A percentile compares a stretch with the other conserved stretches of the same genome.
These are phyloP conservation scores for Drosophila ironensis DNA, from an alignment of 1,140 invertebrate genomes.

Conservation along the genomic window DNA sequence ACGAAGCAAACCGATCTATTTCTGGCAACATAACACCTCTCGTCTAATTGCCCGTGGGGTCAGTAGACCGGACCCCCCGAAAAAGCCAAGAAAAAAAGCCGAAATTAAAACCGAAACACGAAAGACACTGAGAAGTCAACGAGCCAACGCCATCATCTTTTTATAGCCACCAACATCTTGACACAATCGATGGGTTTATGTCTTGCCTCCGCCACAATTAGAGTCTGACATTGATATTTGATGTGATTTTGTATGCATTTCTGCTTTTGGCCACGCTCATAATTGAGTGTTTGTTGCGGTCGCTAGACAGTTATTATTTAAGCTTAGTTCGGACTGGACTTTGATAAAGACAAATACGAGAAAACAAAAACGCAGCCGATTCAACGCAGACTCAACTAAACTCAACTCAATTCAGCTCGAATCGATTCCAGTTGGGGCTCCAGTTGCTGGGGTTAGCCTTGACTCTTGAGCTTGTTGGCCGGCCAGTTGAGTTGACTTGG, in stretches of 20 bases:
- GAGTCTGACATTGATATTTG: slow-evolving; percentile 72
- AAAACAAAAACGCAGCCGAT: neutral
- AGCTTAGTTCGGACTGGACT: slow-evolving; percentile 57
- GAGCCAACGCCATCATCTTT: slow-evolving; percentile 48
- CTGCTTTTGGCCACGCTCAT: slow-evolving; percentile 31
- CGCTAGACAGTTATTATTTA: slow-evolving; percentile 70
- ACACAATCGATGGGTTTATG: slow-evolving; percentile 31
- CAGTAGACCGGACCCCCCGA: slow-evolving; percentile 14
- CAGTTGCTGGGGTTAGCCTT: too few relatives aligned
- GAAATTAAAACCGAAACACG: neutral
- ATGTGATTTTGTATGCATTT: slow-evolving; percentile 72
- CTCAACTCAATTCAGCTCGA: slow-evolving; percentile 8
- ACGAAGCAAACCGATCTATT: slow-evolving; percentile 21
- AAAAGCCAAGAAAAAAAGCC: neutral
- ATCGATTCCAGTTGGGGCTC: too few relatives aligned
- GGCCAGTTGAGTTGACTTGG: slow-evolving; percentile 20
- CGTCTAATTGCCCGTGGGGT: slow-evolving; percentile 35
- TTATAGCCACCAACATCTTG: slow-evolving; percentile 47
- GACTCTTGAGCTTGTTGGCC: slow-evolving; percentile 53
- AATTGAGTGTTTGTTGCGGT: slow-evolving; percentile 57
- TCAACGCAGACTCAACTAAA: slow-evolving; percentile 38
- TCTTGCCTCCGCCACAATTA: slow-evolving; percentile 38
- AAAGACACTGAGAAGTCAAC: slow-evolving; percentile 30
- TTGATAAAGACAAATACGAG: slow-evolving; percentile 41
- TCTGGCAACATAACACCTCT: slow-evolving; percentile 31